Base-by-base conservation (phyloP, 2,888 invertebrate genomes). In the Magallana nippona region DNA sequence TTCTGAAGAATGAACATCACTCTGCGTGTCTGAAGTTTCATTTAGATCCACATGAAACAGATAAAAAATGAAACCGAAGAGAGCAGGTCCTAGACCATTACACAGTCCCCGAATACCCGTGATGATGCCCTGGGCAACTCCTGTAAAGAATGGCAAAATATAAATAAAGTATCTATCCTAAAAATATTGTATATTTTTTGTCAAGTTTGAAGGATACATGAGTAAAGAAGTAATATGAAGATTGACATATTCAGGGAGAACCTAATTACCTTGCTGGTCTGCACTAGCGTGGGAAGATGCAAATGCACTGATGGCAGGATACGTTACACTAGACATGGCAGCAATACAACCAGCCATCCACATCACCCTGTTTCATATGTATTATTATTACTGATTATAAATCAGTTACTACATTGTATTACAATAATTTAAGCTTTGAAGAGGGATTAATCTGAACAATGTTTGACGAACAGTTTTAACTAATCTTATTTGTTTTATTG, bases 51-150 rank as follows among this genome's bases (percentile, higher is more conserved):
- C 99, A 94, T 99, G 98, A 95, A 99, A 99, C 93, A 99, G 95
- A 95, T 98, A 99, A 95, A 99, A 99, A 92, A 99, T 98, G 89
- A 99, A 96, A 22, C 99, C 99, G 94, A 98, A 99, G 96, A 99
- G 97, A 77, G 99, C 99, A 0, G 99, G 99, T 0, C 99, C 99
- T 81, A 99, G 96, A 19, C 99, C 99, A 94, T 99, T 98, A 94
- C 99, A 99, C 81, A 99, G 96, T 0, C 99, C 99, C 87, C 99
- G 95, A 96, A 99, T 99, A 71, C 99, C 99, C 0, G 99, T 99
- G 81, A 99, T 98, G 96, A 99, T 98, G 87, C 99, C 99, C 95
- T 98, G 98, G 85, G 94, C 94, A 32, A 94, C 93, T 87, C 94
- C 94, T 94, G 88, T 1, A 88, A 88, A 60, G 81, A 83, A 44